These are phyloP conservation scores for Drosophila varians DNA, from an alignment of 1,140 invertebrate species.

Conservation along the genomic window DNA sequence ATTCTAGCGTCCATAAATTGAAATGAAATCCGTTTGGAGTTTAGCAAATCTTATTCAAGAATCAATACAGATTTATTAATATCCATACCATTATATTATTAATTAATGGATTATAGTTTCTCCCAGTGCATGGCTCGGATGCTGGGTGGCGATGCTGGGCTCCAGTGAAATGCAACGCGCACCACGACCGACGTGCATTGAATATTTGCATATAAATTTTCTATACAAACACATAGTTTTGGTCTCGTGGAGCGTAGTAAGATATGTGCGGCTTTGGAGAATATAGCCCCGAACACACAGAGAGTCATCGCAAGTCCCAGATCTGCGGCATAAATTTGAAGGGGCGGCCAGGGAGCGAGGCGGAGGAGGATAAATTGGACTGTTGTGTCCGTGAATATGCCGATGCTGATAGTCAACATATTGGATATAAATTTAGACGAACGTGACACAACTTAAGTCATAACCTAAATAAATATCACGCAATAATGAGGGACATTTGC, in stretches of 20 bases:
- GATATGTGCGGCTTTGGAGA: conserved; percentile 36
- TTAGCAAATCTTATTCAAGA: no score
- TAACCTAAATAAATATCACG: conserved; percentile 82
- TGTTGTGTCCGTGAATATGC: conserved; percentile 56
- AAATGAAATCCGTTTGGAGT: no score
- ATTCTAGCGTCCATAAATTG: no score
- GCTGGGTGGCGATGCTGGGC: conserved; percentile 22
- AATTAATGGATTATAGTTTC: background rate
- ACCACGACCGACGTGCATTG: conserved; percentile 69
- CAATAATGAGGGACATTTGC: conserved; percentile 80
- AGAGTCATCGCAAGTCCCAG: conserved; percentile 40
- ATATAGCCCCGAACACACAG: conserved; percentile 32
- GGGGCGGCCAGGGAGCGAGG: conserved; percentile 14
- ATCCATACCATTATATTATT: background rate
- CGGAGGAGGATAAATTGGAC: conserved; percentile 26
- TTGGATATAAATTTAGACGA: conserved; percentile 77
- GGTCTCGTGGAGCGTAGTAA: conserved; percentile 34
- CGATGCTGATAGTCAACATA: conserved; percentile 70
- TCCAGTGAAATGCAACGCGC: conserved; percentile 57
- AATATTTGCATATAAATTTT: conserved; percentile 79
- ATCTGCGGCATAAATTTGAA: conserved; percentile 66
- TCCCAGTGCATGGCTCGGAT: background rate
- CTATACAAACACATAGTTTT: conserved; percentile 50
- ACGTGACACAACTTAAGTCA: conserved; percentile 82
- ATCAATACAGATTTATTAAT: no score